Conservation (phyloP, 2,797 vertebrate genomes). For the Hypotaenidia philippensis region DNA sequence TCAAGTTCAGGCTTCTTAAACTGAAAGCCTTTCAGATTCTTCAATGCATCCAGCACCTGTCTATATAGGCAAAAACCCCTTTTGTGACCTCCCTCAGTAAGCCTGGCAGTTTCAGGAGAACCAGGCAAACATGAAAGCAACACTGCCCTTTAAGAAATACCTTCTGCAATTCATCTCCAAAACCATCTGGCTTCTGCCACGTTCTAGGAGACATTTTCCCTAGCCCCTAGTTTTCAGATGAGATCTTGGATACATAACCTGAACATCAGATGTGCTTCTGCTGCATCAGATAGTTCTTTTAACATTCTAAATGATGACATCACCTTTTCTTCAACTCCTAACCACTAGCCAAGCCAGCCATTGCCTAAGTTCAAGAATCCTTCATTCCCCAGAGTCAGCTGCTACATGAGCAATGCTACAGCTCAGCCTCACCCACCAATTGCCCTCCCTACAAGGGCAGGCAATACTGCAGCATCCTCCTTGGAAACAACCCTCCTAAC, state of each 20-base stretch:
- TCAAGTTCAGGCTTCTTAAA: neutral
- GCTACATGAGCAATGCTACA: neutral
- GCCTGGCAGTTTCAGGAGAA: neutral
- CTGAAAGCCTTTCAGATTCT: neutral
- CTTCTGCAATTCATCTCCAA: neutral
- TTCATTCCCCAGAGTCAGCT: neutral
- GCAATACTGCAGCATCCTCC: neutral
- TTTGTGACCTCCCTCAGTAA: neutral
- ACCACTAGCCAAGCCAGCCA: neutral
- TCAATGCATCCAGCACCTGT: neutral
- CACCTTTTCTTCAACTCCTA: neutral
- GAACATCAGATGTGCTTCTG: neutral
- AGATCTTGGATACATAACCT: neutral
- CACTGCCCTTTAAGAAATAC: neutral
- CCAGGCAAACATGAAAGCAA: too few species aligned
- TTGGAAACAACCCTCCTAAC: neutral
- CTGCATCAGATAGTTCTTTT: neutral
- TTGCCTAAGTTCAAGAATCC: accelerated
- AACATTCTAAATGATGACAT: accelerated
- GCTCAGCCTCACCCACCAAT: neutral
- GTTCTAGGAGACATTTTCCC: neutral
- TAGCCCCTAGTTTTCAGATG: neutral
- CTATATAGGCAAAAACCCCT: accelerated
- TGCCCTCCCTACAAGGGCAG: neutral
- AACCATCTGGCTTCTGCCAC: neutral